Evolutionary conservation across 2,113 vertebrate species (phyloP), one percentile per base, ranked within the genome.

Genomic region (Gymnarchus niloticus): DNA sequence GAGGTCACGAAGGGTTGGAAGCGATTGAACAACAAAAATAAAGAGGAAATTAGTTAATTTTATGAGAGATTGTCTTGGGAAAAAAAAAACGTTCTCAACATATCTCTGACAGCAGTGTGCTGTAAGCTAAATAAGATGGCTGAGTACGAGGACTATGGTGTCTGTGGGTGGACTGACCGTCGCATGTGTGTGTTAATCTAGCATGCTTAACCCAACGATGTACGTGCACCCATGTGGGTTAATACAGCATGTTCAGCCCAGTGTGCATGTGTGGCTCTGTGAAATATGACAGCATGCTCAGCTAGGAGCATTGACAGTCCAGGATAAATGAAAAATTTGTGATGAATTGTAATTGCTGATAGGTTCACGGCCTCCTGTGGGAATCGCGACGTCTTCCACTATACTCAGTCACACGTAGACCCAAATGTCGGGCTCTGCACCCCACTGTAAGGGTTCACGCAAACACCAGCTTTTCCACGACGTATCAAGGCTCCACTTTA

Each of bases 401-500:
- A 57, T 57, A 10, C 56, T 17, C 56, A 57, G 77, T 81, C 48
- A 44, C 77, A 48, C 77, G 48, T 4, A 49, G 46, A 44, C 10
- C 23, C 46, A 28, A n/a, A 23, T 81, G 46, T 23, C 25, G 9
- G n/a, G 46, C 46, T 81, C 41, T 10, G 23, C 49, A 46, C 77
- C 77, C 46, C 44, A n/a, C 28, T 84, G 46, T 69, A 37, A 6
- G 8, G 33, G 44, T 49, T 65, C 28, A 51, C 52, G 25, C 57
- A 51, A 48, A 25, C 25, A 52, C n/a, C 7, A 52, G 44, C 8
- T 19, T 65, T 28, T 65, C n/a, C 56, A 25, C 14, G 77, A 51
- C 25, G 44, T 80, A 49, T 80, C 44, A 80, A 80, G 77, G 77
- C 77, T 49, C n/a, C 77, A 48, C 44, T 81, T 81, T 81, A 23